phyloP scores from a whole-genome alignment of 2,797 vertebrate species.

The Enteromius viviparus region DNA sequence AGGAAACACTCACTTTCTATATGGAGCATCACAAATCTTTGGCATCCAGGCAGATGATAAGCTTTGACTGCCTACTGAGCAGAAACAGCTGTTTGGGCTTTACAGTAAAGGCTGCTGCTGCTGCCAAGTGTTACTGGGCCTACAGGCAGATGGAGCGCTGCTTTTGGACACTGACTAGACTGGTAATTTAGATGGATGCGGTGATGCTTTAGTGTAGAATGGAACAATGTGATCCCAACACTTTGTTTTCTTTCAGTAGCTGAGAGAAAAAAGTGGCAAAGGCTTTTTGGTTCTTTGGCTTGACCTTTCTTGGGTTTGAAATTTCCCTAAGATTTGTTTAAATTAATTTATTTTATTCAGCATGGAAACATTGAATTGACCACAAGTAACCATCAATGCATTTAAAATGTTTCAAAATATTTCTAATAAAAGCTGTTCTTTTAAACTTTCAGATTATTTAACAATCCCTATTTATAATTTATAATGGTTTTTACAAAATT shows the following conservation, averaged over 20 bases:
- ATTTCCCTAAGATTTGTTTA: too few relatives aligned
- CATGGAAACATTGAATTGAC: too few relatives aligned
- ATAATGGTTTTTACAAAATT: not conserved
- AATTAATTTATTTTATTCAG: too few relatives aligned
- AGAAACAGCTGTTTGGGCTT: conserved; percentile 64
- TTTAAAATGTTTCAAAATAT: too few relatives aligned
- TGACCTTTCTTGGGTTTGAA: conserved; percentile 31
- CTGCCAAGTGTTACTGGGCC: conserved; percentile 34
- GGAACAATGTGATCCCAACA: conserved; percentile 28
- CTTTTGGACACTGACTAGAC: conserved; percentile 42
- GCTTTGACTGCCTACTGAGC: conserved; percentile 57
- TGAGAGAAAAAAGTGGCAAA: conserved; percentile 1
- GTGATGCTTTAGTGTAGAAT: conserved; percentile 53
- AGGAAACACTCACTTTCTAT: conserved; percentile 60
- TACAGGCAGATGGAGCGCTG: conserved; percentile 36
- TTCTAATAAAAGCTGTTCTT: not conserved
- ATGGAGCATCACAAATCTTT: conserved; percentile 39
- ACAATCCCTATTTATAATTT: not conserved
- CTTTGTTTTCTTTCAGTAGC: conserved; percentile 7
- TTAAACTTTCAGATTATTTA: not conserved
- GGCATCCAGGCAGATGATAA: conserved; percentile 58
- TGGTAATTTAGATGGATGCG: conserved; percentile 38
- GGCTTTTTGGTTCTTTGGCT: not conserved
- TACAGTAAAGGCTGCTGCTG: conserved; percentile 42
- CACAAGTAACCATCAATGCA: too few relatives aligned